Percentiles rank a stretch among this genome's conserved stretches.
phyloP scores from a whole-genome alignment of 1,140 invertebrate genomes.

The Branchinecta lindahli region DNA sequence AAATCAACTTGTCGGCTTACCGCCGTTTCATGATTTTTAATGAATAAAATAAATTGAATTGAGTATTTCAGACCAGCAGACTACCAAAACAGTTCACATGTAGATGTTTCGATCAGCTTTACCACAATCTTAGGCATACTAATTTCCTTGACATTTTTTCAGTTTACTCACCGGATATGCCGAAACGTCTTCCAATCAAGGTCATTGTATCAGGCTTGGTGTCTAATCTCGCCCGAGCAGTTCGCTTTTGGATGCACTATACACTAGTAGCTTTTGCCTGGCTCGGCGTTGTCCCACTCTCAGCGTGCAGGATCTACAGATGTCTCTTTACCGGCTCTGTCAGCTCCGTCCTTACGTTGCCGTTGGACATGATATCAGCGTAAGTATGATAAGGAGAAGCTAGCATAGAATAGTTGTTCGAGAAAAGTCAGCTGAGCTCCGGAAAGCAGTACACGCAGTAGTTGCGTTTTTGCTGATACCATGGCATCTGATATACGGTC shows the following conservation, averaged over 20 bases:
- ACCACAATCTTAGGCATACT: no score
- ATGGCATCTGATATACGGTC: no score
- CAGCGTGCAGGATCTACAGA: conserved; percentile 89
- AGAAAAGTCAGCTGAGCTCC: no score
- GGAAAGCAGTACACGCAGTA: no score
- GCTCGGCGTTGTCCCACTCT: conserved; percentile 90
- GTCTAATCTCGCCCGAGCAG: conserved; percentile 70
- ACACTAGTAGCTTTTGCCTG: conserved; percentile 90
- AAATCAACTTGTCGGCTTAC: no score
- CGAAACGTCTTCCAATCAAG: conserved; percentile 73
- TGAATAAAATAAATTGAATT: no score
- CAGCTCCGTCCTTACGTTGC: conserved; percentile 55
- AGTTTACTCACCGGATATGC: conserved; percentile 98
- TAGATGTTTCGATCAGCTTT: no score
- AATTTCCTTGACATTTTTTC: conserved; percentile 21
- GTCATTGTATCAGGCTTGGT: conserved; percentile 79
- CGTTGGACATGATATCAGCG: conserved; percentile 78
- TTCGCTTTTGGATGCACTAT: conserved; percentile 92
- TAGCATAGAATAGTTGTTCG: neutral
- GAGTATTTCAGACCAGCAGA: no score
- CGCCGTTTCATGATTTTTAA: no score
- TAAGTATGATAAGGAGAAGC: conserved; percentile 28
- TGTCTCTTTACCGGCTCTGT: conserved; percentile 79
- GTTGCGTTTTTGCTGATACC: no score
- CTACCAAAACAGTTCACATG: no score